A percentile compares a stretch with the other conserved stretches of the same genome.
These are phyloP conservation scores for Tenthredo livida DNA, from an alignment of 2,888 invertebrate species.

Conservation along the genomic window DNA sequence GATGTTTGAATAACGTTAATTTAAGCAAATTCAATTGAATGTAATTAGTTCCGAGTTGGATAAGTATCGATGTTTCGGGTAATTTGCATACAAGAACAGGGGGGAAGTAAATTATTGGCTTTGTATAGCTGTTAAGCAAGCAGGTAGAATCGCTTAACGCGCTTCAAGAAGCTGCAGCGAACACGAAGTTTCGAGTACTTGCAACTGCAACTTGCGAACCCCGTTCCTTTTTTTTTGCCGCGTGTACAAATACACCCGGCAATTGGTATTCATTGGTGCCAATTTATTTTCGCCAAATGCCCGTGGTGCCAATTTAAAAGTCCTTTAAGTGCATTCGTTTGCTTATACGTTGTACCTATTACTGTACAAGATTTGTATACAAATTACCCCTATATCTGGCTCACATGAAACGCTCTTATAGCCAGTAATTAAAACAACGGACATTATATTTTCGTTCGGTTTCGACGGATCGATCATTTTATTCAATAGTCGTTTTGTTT, in stretches of 20 bases:
- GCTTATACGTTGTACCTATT: background rate
- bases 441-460: background rate
- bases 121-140: slow-evolving; percentile 38
- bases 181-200: slow-evolving; percentile 22
- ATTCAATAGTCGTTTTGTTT: background rate
- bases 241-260: slow-evolving; percentile 49
- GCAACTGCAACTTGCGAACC: slow-evolving; percentile 7
- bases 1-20: background rate
- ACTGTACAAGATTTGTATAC: slow-evolving; percentile 30
- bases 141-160: slow-evolving; percentile 15
- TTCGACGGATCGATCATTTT: slow-evolving; percentile 8
- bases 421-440: background rate
- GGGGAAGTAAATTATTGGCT: slow-evolving; percentile 25
- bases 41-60: background rate
- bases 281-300: slow-evolving; percentile 64
- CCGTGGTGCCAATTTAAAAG: slow-evolving; percentile 52
- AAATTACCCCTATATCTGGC: background rate
- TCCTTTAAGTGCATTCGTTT: slow-evolving; percentile 42
- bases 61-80: slow-evolving; percentile 28
- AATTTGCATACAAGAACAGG: slow-evolving; percentile 21
- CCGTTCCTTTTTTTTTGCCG: background rate
- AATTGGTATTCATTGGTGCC: slow-evolving; percentile 69
- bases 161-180: slow-evolving; percentile 1
- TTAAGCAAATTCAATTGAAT: slow-evolving; percentile 16
- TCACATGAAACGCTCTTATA: background rate